Conservation (phyloP, 2,113 vertebrate genomes). For the Notechis scutatus region DNA sequence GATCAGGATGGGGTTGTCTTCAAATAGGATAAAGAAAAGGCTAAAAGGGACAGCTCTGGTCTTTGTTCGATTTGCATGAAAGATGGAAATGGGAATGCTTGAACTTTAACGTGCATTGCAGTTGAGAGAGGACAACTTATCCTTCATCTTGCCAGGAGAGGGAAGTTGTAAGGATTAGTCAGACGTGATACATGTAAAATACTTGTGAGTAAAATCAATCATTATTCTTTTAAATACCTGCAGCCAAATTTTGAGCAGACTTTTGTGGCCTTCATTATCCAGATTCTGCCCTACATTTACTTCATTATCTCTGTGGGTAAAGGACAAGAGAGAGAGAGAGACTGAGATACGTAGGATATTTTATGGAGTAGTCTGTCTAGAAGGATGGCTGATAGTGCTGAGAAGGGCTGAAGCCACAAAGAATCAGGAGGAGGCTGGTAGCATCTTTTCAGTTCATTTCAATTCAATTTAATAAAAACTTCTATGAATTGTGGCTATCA, state of each 20-base stretch:
- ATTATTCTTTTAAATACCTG: not conserved
- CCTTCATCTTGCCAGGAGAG: not conserved
- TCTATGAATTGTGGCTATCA: not conserved
- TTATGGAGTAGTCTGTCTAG: not conserved
- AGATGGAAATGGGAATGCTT: not conserved
- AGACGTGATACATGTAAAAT: not conserved
- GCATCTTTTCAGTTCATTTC: too few species aligned
- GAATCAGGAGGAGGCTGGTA: not conserved
- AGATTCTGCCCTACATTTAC: not conserved
- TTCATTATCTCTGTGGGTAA: not conserved
- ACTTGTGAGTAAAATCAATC: not conserved
- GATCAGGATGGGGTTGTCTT: constrained; percentile 3
- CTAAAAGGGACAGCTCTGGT: not conserved
- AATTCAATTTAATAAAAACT: not conserved
- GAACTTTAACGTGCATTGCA: not conserved
- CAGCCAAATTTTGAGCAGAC: not conserved
- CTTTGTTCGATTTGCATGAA: not conserved
- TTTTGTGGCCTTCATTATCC: not conserved
- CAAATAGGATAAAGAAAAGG: not conserved
- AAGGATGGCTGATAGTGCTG: not conserved
- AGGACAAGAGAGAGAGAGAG: not conserved
- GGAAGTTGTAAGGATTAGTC: not conserved
- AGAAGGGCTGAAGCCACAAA: not conserved
- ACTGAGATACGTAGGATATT: not conserved
- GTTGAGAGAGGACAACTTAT: not conserved